Base-by-base conservation (phyloP, 2,113 vertebrate genomes). In the Ictalurus punctatus region DNA sequence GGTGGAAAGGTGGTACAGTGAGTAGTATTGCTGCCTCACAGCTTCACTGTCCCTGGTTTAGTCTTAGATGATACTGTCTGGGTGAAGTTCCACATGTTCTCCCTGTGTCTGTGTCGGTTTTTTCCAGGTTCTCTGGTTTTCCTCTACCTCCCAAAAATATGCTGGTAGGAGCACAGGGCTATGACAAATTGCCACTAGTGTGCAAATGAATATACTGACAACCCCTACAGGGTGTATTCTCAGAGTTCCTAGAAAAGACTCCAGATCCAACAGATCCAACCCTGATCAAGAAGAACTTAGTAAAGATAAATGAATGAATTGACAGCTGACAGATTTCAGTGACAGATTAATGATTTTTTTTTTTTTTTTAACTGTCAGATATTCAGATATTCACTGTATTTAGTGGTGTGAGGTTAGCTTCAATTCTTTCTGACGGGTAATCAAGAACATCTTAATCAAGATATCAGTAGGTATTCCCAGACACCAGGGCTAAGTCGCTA, bases 381-480 rank as follows among this genome's bases (percentile, higher is more conserved):
- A 83, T 59, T 61, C 34, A 34, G 34, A 34, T 34, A 34, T 34
- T 34, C 58, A 37, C 34, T 13, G 34, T 63, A 63, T 12, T 63
- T 44, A 37, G 37, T 83, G 58, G 37, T 16, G 12, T 65, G 82
- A 25, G 82, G 59, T 65, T 25, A 63, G 34, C 9, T 23, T 40
- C 4, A 54, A n/a, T 78, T 44, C 17, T 73, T 40, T 73, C 30
- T 83, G 56, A 59, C 10, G 8, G 54, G 56, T 61, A 61, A 61
- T 83, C 80, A 56, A 25, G 30, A 19, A 37, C 4, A 85, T 85
- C 67, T 56, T 52, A 58, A 85, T 85, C 84, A 85, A 58, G 84
- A 85, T 85, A 74, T 81, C 19, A 58, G 13, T 1, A 81, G 27
- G n/a, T 58, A 34, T 34, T 8, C 17, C 40, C 5, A 52, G 27